Conservation (phyloP, 2,888 invertebrate genomes). For the Troides aeacus region DNA sequence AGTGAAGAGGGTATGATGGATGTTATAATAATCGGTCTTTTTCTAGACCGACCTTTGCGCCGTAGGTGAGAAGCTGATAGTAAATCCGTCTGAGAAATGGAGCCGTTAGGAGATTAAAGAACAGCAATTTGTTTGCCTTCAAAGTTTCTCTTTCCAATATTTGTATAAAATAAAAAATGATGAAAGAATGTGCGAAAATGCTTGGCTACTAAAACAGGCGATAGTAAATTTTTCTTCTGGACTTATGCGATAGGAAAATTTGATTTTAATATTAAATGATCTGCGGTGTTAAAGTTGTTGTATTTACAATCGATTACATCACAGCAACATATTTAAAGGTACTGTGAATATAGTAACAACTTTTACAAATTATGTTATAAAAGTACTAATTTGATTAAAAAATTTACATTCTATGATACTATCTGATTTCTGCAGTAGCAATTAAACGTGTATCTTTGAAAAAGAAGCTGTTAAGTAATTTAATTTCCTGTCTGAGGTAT, state of each 20-base stretch:
- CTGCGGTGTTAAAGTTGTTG: background rate
- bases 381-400: no score
- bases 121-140: background rate
- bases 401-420: no score
- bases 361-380: no score
- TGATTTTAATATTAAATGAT: background rate
- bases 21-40: constrained; percentile 27
- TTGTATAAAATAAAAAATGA: background rate
- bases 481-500: no score
- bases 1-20: constrained; percentile 30
- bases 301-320: background rate
- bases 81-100: constrained; percentile 18
- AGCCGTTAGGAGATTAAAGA: constrained; percentile 25
- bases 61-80: constrained; percentile 20
- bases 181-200: constrained; percentile 32
- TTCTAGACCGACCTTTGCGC: constrained; percentile 20
- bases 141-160: background rate
- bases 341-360: no score
- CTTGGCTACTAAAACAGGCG: constrained; percentile 41
- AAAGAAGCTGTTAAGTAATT: no score
- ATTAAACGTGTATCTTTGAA: no score
- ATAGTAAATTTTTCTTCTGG: constrained; percentile 49
- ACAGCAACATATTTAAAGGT: background rate
- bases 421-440: no score
- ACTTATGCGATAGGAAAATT: constrained; percentile 39